These are phyloP conservation scores for Amphipyra tragopoginis DNA, from an alignment of 2,888 invertebrate species.

Conservation along the genomic window DNA sequence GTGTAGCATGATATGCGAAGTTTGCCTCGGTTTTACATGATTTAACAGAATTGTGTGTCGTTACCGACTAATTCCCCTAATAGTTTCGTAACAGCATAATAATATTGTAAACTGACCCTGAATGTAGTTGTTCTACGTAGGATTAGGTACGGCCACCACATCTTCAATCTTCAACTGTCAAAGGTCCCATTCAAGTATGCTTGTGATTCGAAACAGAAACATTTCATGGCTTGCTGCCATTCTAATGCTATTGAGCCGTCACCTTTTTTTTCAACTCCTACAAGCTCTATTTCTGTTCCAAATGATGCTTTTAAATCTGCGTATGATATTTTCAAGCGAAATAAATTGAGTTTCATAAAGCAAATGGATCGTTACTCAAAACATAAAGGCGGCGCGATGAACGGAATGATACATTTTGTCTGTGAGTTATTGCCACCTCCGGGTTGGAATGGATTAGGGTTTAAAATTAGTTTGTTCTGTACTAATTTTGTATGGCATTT, in stretches of 20 bases:
- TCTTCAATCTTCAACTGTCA: conserved; percentile 15
- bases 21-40: too few species aligned
- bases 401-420: conserved; percentile 25
- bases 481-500: background rate
- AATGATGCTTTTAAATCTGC: conserved; percentile 22
- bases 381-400: conserved; percentile 22
- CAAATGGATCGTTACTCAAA: conserved; percentile 25
- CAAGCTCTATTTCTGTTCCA: conserved; percentile 29
- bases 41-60: too few species aligned
- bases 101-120: too few species aligned
- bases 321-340: conserved; percentile 15
- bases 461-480: background rate
- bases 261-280: conserved; percentile 16
- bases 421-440: conserved; percentile 4
- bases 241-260: conserved; percentile 11
- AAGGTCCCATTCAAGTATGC: conserved; percentile 12
- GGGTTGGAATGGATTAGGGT: background rate
- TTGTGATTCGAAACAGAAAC: conserved; percentile 15
- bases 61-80: too few species aligned
- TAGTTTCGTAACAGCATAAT: too few species aligned
- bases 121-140: too few species aligned
- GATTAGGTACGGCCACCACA: too few species aligned
- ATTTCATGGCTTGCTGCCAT: conserved; percentile 40
- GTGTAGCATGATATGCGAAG: too few species aligned
- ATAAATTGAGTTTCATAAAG: conserved; percentile 17